Percentiles rank a stretch among this genome's conserved stretches.
Conservation (phyloP, 37 sponge, comb jelly and placozoan genomes). For the Halisarca cf. caerulea region DNA sequence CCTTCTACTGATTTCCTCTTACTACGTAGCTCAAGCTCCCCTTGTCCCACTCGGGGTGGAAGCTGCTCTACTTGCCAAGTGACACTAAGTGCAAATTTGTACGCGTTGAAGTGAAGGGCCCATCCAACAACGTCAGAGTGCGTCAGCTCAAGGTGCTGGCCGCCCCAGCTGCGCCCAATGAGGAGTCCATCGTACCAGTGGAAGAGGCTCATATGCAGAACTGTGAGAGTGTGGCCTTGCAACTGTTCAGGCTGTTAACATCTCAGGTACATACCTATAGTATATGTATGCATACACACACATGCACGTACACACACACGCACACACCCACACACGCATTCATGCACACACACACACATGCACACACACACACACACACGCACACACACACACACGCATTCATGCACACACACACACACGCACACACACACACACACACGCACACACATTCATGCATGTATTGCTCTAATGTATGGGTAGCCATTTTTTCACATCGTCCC, state of each 20-base stretch:
- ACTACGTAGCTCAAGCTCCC: slow-evolving; percentile 36
- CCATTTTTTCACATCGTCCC: too few relatives aligned
- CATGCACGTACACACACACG: too few relatives aligned
- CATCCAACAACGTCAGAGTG: slow-evolving; percentile 70
- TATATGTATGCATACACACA: neutral
- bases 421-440: too few relatives aligned
- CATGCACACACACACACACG: too few relatives aligned
- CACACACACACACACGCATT: too few relatives aligned
- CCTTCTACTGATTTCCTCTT: neutral
- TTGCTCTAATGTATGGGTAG: too few relatives aligned
- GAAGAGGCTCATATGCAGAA: slow-evolving; percentile 68
- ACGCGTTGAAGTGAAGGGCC: slow-evolving; percentile 69
- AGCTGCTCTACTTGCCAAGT: slow-evolving; percentile 32
- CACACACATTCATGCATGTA: too few relatives aligned
- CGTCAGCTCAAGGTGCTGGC: slow-evolving; percentile 74
- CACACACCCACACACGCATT: too few relatives aligned
- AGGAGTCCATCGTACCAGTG: slow-evolving; percentile 45
- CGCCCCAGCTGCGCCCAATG: slow-evolving; percentile 6
- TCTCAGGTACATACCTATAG: slow-evolving; percentile 64
- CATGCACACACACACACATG: too few relatives aligned
- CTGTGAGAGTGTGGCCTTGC: slow-evolving; percentile 83
- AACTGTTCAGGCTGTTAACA: slow-evolving; percentile 87
- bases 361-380: too few relatives aligned
- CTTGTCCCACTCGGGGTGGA: slow-evolving; percentile 69
- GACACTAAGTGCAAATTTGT: slow-evolving; percentile 39